Percentiles rank a stretch among this genome's conserved stretches.
Conservation (phyloP, 2,113 vertebrate genomes). For the Antennarius striatus region DNA sequence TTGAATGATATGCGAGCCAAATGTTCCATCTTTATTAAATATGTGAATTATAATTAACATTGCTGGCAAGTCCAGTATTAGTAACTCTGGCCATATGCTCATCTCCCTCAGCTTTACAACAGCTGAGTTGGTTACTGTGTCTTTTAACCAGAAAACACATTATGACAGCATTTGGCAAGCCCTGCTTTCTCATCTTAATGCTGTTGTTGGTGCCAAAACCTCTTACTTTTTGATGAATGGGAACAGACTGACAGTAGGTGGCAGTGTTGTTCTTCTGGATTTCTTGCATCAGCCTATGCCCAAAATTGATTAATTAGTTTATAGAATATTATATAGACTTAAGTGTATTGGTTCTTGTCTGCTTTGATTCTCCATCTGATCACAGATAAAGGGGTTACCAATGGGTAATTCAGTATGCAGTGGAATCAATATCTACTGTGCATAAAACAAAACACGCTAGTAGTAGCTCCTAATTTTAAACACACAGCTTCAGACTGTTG, state of each 20-base stretch:
- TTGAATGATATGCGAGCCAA: conserved; percentile 63
- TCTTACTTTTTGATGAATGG: conserved; percentile 18
- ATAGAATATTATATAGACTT: conserved; percentile 76
- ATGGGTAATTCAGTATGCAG: conserved; percentile 64
- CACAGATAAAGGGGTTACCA: conserved; percentile 74
- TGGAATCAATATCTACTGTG: conserved; percentile 76
- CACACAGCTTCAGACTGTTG: not conserved
- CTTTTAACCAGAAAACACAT: conserved; percentile 74
- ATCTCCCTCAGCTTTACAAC: conserved; percentile 57
- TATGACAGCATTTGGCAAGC: conserved; percentile 70
- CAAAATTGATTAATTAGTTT: conserved; percentile 75
- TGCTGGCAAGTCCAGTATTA: conserved; percentile 45
- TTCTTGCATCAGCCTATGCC: conserved; percentile 40
- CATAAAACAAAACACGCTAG: conserved; percentile 37
- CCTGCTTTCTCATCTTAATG: conserved; percentile 48
- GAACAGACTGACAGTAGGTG: conserved; percentile 69
- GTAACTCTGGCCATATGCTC: conserved; percentile 66
- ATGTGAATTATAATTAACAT: conserved; percentile 68
- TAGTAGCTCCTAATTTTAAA: conserved; percentile 34
- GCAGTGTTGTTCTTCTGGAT: conserved; percentile 78
- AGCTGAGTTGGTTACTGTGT: conserved; percentile 69
- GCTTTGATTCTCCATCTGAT: conserved; percentile 64
- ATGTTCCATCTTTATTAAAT: conserved; percentile 67
- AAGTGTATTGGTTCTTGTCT: conserved; percentile 68
- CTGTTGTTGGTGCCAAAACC: conserved; percentile 43